A percentile compares a stretch with the other conserved stretches of the same genome.
phyloP scores from a whole-genome alignment of 1,140 invertebrate genomes.

The Archivesica marissinica region DNA sequence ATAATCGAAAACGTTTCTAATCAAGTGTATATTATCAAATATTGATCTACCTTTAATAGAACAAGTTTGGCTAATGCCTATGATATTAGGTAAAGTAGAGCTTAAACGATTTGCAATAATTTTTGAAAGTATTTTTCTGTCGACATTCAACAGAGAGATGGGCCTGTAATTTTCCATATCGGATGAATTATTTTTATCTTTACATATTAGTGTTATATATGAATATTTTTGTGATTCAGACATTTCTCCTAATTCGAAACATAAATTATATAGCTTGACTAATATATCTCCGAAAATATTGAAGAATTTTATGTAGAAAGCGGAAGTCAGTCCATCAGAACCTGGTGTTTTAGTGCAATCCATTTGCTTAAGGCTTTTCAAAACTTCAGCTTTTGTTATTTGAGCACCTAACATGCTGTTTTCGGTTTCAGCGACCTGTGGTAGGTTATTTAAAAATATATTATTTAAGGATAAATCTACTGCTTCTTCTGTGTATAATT shows the following conservation, averaged over 20 bases:
- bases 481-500: conserved; percentile 61
- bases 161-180: conserved; percentile 62
- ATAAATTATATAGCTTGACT: conserved; percentile 39
- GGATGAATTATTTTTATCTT: conserved; percentile 29
- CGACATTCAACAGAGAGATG: conserved; percentile 3
- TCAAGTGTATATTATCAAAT: conserved; percentile 67
- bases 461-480: conserved; percentile 52
- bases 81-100: neutral
- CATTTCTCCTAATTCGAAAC: conserved; percentile 55
- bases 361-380: conserved; percentile 7
- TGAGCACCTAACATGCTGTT: conserved; percentile 38
- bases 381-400: conserved; percentile 55
- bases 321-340: conserved; percentile 64
- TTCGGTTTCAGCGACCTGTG: conserved; percentile 27
- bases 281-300: conserved; percentile 59
- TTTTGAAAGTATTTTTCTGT: conserved; percentile 64
- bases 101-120: conserved; percentile 51
- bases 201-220: conserved; percentile 55
- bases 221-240: conserved; percentile 54
- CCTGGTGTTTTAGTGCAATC: conserved; percentile 50
- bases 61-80: conserved; percentile 4
- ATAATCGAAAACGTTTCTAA: conserved; percentile 58
- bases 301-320: conserved; percentile 69
- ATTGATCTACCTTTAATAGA: conserved; percentile 58
- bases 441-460: conserved; percentile 63